These are phyloP conservation scores for Pterobdella sp. DNA, from an alignment of 2,888 invertebrate genomes.

Conservation along the genomic window DNA sequence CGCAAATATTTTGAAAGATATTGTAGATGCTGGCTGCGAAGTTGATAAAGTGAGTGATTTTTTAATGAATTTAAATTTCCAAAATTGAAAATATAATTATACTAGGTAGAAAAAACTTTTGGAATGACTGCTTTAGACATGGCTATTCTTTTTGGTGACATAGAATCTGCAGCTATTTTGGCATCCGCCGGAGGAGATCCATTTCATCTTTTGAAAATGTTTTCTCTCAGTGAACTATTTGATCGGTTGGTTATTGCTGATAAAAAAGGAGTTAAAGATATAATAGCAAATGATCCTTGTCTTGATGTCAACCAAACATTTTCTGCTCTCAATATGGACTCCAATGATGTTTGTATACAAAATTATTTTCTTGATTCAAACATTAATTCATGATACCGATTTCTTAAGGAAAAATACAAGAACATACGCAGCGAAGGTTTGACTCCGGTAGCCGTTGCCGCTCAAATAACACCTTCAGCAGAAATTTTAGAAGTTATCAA, in stretches of 20 bases:
- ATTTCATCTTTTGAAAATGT: conserved; percentile 38
- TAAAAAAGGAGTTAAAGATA: conserved; percentile 36
- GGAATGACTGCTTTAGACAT: conserved; percentile 40
- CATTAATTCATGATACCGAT: too few relatives aligned
- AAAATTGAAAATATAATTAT: neutral
- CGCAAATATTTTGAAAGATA: conserved; percentile 34
- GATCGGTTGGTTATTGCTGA: conserved; percentile 31
- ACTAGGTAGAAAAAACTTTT: conserved; percentile 34
- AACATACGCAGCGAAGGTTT: conserved; percentile 34
- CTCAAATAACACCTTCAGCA: conserved; percentile 23
- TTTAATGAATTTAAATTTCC: neutral
- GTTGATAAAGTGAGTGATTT: conserved; percentile 34
- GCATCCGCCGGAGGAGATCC: conserved; percentile 37
- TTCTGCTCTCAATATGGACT: conserved; percentile 35
- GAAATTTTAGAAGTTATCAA: conserved; percentile 32
- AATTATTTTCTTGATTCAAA: neutral
- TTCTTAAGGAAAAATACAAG: conserved; percentile 16
- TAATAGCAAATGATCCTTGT: conserved; percentile 36
- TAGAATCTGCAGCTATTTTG: conserved; percentile 38
- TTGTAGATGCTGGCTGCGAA: conserved; percentile 37
- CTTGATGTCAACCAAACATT: conserved; percentile 38
- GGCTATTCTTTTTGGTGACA: conserved; percentile 39
- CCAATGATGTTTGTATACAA: neutral
- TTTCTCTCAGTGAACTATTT: conserved; percentile 38
- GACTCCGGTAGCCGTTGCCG: conserved; percentile 38